phyloP scores from a whole-genome alignment of 2,797 vertebrate species.

The Mormyrus proboscirostris region DNA sequence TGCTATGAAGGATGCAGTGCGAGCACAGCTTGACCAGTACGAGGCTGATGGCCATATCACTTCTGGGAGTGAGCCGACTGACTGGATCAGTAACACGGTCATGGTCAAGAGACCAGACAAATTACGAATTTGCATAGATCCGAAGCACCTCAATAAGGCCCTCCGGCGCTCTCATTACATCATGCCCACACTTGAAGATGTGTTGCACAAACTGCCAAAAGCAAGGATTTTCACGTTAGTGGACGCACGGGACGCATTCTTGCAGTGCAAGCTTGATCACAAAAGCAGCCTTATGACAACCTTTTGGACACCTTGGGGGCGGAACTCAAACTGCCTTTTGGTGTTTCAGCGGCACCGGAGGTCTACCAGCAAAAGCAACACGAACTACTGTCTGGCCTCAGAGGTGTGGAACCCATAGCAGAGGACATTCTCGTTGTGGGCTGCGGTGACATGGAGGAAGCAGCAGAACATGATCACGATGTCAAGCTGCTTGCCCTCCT shows the following conservation, averaged over 20 bases:
- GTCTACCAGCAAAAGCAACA: constrained; percentile 23
- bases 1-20: constrained; percentile 21
- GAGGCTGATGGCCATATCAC: constrained; percentile 20
- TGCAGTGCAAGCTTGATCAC: constrained; percentile 45
- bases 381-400: constrained; percentile 21
- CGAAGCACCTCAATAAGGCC: constrained; percentile 47
- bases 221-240: constrained; percentile 47
- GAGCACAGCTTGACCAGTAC: constrained; percentile 28
- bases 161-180: constrained; percentile 43
- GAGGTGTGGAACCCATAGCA: constrained; percentile 14
- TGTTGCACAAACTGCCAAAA: constrained; percentile 46
- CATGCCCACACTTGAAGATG: constrained; percentile 48
- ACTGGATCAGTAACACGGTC: constrained; percentile 17
- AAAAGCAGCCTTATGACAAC: constrained; percentile 49
- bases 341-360: constrained; percentile 26
- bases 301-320: constrained; percentile 43
- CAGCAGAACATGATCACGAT: constrained; percentile 1
- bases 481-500: background rate
- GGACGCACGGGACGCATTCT: constrained; percentile 44
- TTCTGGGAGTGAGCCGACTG: constrained; percentile 11
- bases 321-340: constrained; percentile 27
- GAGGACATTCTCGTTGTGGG: constrained; percentile 28
- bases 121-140: constrained; percentile 23
- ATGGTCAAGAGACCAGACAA: constrained; percentile 22
- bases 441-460: constrained; percentile 16